Percentiles rank a stretch among this genome's conserved stretches.
These are phyloP conservation scores for Zoanthus sansibaricus DNA, from an alignment of 92 coral and sea anemone genomes.

Conservation along the genomic window DNA sequence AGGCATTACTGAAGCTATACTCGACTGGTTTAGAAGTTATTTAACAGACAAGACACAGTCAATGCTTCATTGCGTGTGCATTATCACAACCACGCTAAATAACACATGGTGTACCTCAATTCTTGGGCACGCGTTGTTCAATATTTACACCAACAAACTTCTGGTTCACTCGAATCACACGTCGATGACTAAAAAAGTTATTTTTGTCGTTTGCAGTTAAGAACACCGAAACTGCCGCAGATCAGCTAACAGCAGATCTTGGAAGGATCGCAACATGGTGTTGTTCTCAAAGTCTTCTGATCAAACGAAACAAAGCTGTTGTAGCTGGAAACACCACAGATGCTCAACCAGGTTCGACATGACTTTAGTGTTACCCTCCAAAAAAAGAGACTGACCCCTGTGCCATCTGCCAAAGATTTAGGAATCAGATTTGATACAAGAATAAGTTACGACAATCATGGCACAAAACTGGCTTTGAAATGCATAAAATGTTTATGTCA, in stretches of 20 bases:
- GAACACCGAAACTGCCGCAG: slow-evolving; percentile 15
- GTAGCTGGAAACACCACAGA: neutral
- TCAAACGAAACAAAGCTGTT: neutral
- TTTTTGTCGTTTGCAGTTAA: slow-evolving; percentile 17
- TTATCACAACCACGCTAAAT: slow-evolving; percentile 21
- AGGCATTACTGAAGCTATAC: no score
- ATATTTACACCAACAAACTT: slow-evolving; percentile 16
- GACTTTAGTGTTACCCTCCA: neutral
- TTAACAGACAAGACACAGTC: neutral
- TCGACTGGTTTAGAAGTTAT: neutral
- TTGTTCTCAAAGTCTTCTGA: neutral
- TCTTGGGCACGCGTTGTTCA: slow-evolving; percentile 9
- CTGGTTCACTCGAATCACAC: neutral
- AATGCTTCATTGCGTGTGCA: slow-evolving; percentile 22
- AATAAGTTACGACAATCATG: no score
- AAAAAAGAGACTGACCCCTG: neutral
- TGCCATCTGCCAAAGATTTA: neutral
- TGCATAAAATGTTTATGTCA: no score
- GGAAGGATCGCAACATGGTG: slow-evolving; percentile 33
- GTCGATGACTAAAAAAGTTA: no score
- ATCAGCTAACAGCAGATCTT: slow-evolving; percentile 20
- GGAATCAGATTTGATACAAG: no score
- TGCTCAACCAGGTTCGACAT: neutral
- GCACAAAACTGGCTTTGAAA: no score
- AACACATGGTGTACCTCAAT: slow-evolving; percentile 22